phyloP scores from a whole-genome alignment of 2,797 vertebrate genomes.

The Labroides dimidiatus region DNA sequence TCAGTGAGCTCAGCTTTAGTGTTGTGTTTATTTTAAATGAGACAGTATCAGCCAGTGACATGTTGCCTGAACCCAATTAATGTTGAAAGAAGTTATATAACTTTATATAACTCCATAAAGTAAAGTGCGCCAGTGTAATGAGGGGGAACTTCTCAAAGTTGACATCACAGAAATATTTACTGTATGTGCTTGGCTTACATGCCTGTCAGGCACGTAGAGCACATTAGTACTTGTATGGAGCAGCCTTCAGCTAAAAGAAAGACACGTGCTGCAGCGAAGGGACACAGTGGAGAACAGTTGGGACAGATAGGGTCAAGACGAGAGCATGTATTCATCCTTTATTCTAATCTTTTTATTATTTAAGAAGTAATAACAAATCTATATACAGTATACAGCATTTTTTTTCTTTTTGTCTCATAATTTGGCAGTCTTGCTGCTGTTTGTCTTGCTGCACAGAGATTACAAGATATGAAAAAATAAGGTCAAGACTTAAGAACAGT shows the following conservation, averaged over 20 bases:
- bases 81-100: constrained; percentile 44
- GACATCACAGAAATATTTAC: constrained; percentile 47
- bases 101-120: constrained; percentile 48
- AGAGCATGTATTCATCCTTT: neutral
- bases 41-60: constrained; percentile 21
- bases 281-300: neutral
- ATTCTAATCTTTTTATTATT: neutral
- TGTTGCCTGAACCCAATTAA: constrained; percentile 30
- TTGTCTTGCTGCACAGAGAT: too few relatives aligned
- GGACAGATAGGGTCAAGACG: neutral
- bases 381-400: too few relatives aligned
- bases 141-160: constrained; percentile 39
- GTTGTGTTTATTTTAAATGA: constrained; percentile 37
- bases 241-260: neutral
- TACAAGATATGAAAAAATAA: too few relatives aligned
- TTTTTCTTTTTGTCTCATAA: too few relatives aligned
- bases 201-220: constrained; percentile 1
- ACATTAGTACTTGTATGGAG: constrained; percentile 5
- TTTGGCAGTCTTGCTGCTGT: too few relatives aligned
- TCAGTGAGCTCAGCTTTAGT: constrained; percentile 26
- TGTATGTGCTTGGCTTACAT: constrained; percentile 28
- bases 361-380: too few relatives aligned
- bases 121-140: constrained; percentile 24
- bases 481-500: too few relatives aligned
- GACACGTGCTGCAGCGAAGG: neutral